Base-by-base conservation (phyloP, 2,888 invertebrate species). In the Hydroisotoma schaefferi region DNA sequence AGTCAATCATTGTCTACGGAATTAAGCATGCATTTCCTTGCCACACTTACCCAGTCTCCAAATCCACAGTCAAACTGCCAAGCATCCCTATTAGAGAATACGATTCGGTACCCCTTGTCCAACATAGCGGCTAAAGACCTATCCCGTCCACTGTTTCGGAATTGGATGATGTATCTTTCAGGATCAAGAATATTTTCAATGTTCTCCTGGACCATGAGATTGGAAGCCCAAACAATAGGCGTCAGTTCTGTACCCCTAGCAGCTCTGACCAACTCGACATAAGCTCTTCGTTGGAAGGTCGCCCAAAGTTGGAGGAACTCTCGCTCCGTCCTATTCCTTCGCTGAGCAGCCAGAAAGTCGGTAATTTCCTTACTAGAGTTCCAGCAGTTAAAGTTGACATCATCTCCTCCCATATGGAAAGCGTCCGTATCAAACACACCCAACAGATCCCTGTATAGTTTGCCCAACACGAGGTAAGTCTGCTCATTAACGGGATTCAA, bases 371-470 rank as follows among this genome's bases (percentile, higher is more conserved):
- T 75, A 0, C 87, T 86, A 0, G 84, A 81, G 74, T 87, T 88
- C 91, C 91, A 92, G 76, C 91, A 92, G 6, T 78, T 85, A 60
- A 83, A 88, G 65, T 79, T 78, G 2, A 73, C 89, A 76, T 91
- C 90, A 74, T 91, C 90, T 0, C 90, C 91, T 1, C 91, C 91
- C 90, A 90, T 90, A 76, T 91, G 91, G 78, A 90, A 90, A 2
- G 90, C 80, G 74, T 89, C 89, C 0, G 87, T 84, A 20, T 83
- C 75, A 75, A 88, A 88, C 49, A 83, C 81, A 0, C 82, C 83
- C 20, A 87, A 78, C 86, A 90, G 87, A 71, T 90, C 90, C 0
- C 77, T 77, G 76, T 88, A 90, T 57, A 91, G 79, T 40, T 73
- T 69, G 37, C 82, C 79, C 25, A 91, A 78, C 1, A 88, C 82